Evolutionary conservation across 2,888 invertebrate species (phyloP), one percentile per base, ranked within the genome.

Genomic region (Andrena praecox): DNA sequence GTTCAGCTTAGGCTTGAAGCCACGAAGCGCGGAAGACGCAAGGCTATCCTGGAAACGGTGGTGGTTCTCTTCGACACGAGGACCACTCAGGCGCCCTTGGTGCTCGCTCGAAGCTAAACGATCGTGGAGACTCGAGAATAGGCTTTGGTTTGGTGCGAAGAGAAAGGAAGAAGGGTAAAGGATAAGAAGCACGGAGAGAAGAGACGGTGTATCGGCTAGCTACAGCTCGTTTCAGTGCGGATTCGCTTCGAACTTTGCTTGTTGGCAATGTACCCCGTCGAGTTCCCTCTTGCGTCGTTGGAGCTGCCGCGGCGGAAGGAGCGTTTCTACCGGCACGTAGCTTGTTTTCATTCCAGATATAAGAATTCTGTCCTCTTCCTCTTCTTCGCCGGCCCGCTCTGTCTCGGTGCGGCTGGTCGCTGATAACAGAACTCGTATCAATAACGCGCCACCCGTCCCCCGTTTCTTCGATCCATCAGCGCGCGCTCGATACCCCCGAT

Each of bases 341-440:
- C 96, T 96, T 0, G 96, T 96, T 64, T 95, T 95, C 70, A 95
- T 95, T 83, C 96, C 96, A 85, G 95, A 94, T 90, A 96, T 95
- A 0, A 96, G 94, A 64, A 96, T 95, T 71, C 95, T 94, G 78
- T 96, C 96, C 76, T 96, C 82, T n/a, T 88, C 82, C 71, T 88
- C 88, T 52, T 77, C 85, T 66, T 85, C 85, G 2, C 52, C 50
- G 4, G 52, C 6, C 20, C 29, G 80, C 50, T 86, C 78, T 2
- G 76, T 59, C 20, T 82, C 78, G 62, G 71, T 77, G 59, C 62
- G 77, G 52, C 70, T 76, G 78, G 82, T 86, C 71, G 77, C 88
- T 88, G 64, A 52, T 24, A 74, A 87, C 64, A 54, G 3, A 59
- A 74, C 75, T 66, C 29, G 29, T 42, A 31, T 70, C 59, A 70